phyloP scores from a whole-genome alignment of 1,140 invertebrate genomes.

The Araneus ventricosus region DNA sequence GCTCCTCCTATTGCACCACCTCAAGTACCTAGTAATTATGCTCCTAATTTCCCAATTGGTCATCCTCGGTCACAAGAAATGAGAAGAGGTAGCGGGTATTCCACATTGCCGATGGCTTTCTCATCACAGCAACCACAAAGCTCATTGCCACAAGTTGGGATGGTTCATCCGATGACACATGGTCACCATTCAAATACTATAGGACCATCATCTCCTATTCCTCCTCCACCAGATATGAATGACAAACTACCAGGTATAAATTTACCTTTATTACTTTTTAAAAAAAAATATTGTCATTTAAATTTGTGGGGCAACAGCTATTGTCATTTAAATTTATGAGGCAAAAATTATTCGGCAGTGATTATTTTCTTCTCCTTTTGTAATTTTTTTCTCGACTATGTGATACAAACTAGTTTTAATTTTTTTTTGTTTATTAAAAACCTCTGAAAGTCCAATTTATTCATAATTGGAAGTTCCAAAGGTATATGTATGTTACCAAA shows the following conservation, averaged over 20 bases:
- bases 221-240: slow-evolving; percentile 82
- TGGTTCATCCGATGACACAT: slow-evolving; percentile 85
- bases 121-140: slow-evolving; percentile 82
- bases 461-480: too few relatives aligned
- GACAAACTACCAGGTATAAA: slow-evolving; percentile 88
- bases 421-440: too few relatives aligned
- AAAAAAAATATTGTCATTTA: background rate
- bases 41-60: slow-evolving; percentile 92
- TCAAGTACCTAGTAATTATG: slow-evolving; percentile 93
- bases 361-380: background rate
- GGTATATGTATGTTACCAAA: too few relatives aligned
- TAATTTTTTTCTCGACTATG: background rate
- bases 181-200: slow-evolving; percentile 47
- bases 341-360: too few relatives aligned
- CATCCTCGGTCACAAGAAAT: slow-evolving; percentile 79
- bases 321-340: too few relatives aligned
- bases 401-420: too few relatives aligned
- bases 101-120: slow-evolving; percentile 83
- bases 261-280: background rate
- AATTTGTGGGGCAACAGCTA: background rate
- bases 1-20: slow-evolving; percentile 96
- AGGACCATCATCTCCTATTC: slow-evolving; percentile 83
- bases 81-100: slow-evolving; percentile 86
- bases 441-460: too few relatives aligned
- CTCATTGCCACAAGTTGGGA: slow-evolving; percentile 81